These are phyloP conservation scores for Castor canadensis DNA, from an alignment of 2,113 vertebrate genomes.

Conservation along the genomic window DNA sequence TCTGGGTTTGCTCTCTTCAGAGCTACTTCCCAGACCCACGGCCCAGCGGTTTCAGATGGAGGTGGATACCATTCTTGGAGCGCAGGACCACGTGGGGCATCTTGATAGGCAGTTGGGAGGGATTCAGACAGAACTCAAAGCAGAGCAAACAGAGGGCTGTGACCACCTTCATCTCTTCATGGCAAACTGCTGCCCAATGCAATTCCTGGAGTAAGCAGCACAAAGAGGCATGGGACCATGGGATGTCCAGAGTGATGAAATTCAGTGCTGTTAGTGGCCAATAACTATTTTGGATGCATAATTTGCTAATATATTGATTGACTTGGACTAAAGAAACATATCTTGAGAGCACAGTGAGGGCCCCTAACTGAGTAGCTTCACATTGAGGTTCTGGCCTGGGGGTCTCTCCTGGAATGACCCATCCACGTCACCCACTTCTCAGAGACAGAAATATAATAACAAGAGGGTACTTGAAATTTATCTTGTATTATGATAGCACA, in stretches of 20 bases:
- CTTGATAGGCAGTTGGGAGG: background rate
- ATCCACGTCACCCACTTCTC: background rate
- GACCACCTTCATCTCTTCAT: constrained; percentile 91
- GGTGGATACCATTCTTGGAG: constrained; percentile 74
- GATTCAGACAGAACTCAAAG: constrained; percentile 83
- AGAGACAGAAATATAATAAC: background rate
- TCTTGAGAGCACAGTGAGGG: background rate
- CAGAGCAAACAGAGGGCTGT: constrained; percentile 83
- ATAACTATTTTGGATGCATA: background rate
- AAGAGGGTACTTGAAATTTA: background rate
- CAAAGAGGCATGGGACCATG: background rate
- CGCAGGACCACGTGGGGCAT: constrained; percentile 58
- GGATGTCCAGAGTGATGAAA: background rate
- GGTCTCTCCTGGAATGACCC: background rate
- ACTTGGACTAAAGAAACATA: background rate
- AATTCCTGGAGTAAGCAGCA: constrained; percentile 85
- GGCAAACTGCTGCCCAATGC: constrained; percentile 92
- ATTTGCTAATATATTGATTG: background rate
- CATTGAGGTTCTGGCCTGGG: background rate
- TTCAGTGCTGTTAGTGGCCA: background rate
- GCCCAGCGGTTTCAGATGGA: constrained; percentile 42
- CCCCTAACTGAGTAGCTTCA: background rate
- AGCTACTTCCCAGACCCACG: background rate
- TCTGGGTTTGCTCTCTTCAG: background rate
- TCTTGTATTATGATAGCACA: background rate